Conservation (phyloP, 2,113 vertebrate species). For the Platichthys stellatus region DNA sequence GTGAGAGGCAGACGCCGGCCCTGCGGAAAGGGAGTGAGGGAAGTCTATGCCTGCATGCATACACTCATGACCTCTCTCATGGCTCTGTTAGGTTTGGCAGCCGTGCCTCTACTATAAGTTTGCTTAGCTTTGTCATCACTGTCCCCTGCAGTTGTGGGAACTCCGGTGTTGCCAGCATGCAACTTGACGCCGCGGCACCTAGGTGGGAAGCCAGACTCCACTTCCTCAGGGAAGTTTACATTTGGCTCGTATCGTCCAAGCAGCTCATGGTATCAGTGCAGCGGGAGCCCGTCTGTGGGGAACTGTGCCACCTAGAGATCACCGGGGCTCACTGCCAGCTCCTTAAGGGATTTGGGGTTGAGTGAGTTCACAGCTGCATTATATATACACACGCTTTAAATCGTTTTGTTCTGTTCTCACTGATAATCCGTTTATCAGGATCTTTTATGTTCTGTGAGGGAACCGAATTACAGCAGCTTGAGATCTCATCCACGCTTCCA, state of each 20-base stretch:
- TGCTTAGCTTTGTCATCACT: slow-evolving; percentile 71
- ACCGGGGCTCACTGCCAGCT: slow-evolving; percentile 53
- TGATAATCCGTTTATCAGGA: slow-evolving; percentile 30
- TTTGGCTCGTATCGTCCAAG: slow-evolving; percentile 43
- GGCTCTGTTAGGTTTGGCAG: slow-evolving; percentile 71
- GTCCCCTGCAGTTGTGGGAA: slow-evolving; percentile 73
- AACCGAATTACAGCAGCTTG: slow-evolving; percentile 5
- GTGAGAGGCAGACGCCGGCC: slow-evolving; percentile 44
- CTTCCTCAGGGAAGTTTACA: slow-evolving; percentile 56
- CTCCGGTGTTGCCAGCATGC: slow-evolving; percentile 48
- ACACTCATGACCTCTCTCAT: slow-evolving; percentile 67
- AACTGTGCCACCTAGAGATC: slow-evolving; percentile 71
- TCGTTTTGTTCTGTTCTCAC: slow-evolving; percentile 19
- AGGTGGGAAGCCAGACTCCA: slow-evolving; percentile 55
- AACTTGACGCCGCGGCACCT: slow-evolving; percentile 57
- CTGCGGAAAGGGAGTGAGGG: slow-evolving; percentile 32
- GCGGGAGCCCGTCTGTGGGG: slow-evolving; percentile 22
- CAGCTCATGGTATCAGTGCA: slow-evolving; percentile 21
- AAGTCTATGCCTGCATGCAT: slow-evolving; percentile 49
- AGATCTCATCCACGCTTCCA: no score
- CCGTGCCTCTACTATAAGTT: slow-evolving; percentile 56
- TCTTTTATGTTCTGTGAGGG: slow-evolving; percentile 26
- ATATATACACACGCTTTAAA: slow-evolving; percentile 35
- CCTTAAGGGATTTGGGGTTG: slow-evolving; percentile 63
- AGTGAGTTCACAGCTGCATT: slow-evolving; percentile 65